Evolutionary conservation across 2,888 invertebrate species (phyloP).

Genomic region (Urechis unicinctus): DNA sequence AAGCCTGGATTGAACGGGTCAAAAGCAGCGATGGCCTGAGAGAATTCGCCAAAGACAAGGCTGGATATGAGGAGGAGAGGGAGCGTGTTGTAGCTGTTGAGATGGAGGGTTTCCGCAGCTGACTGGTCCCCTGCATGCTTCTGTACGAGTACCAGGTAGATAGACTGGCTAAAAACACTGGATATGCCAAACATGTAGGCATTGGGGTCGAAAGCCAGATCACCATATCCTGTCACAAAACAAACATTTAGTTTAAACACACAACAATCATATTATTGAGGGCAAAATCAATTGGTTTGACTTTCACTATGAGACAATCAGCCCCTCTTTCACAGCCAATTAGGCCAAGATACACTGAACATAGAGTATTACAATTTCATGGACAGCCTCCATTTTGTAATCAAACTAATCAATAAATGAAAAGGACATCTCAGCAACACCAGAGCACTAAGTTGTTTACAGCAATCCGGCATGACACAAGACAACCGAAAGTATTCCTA

Average conservation of each 20-base stretch:
- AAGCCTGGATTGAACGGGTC: conserved; percentile 29
- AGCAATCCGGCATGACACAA: too few relatives aligned
- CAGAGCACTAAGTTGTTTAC: too few relatives aligned
- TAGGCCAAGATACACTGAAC: too few relatives aligned
- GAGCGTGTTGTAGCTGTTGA: conserved; percentile 49
- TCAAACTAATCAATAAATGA: too few relatives aligned
- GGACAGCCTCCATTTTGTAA: too few relatives aligned
- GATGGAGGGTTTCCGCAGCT: conserved; percentile 46
- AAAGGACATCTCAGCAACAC: too few relatives aligned
- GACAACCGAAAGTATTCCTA: too few relatives aligned
- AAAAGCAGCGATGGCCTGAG: conserved; percentile 11
- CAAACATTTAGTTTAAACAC: neutral
- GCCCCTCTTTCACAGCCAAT: neutral
- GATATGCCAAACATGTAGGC: conserved; percentile 48
- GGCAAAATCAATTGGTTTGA: neutral
- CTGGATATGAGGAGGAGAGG: conserved; percentile 39
- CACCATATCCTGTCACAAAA: conserved; percentile 47
- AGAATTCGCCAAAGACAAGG: conserved; percentile 32
- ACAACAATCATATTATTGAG: too few relatives aligned
- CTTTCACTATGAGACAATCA: neutral
- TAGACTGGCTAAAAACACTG: conserved; percentile 50
- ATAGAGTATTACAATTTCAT: too few relatives aligned
- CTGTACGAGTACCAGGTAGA: conserved; percentile 52
- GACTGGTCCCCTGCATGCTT: conserved; percentile 37
- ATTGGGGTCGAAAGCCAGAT: conserved; percentile 43